Conservation (phyloP, 1,140 invertebrate species). For the Mactra quadrangularis region DNA sequence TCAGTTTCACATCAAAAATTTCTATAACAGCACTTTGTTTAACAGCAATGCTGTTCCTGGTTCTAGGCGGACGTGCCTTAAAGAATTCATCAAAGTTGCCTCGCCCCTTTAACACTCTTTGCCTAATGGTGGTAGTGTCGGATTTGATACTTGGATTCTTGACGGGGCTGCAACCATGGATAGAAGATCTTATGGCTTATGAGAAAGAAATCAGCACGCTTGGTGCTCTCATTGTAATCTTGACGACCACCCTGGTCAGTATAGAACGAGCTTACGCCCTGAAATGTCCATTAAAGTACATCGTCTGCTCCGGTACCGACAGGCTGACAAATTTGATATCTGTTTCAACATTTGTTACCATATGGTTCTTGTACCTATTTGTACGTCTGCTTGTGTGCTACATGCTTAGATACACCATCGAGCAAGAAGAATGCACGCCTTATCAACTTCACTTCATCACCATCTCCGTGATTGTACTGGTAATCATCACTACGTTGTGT, state of each 20-base stretch:
- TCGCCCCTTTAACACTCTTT: slow-evolving; percentile 1
- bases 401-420: not conserved
- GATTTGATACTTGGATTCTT: slow-evolving; percentile 4
- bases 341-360: not conserved
- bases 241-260: slow-evolving; percentile 6
- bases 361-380: not conserved
- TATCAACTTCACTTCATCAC: slow-evolving; percentile 1
- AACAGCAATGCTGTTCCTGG: not conserved
- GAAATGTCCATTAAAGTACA: slow-evolving; percentile 18
- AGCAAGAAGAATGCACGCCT: not conserved
- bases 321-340: not conserved
- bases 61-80: not conserved
- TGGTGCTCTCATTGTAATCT: not conserved
- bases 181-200: not conserved
- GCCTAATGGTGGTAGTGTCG: not conserved
- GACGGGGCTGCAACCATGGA: slow-evolving; percentile 11
- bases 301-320: not conserved
- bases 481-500: not conserved
- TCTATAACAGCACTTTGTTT: not conserved
- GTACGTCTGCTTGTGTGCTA: not conserved
- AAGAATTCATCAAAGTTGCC: not conserved
- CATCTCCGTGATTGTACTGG: not conserved
- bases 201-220: not conserved
- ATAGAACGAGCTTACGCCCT: slow-evolving; percentile 21
- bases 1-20: not conserved